Percentiles rank a stretch among this genome's conserved stretches.
Conservation (phyloP, 2,888 invertebrate genomes). For the Julus scanicus region DNA sequence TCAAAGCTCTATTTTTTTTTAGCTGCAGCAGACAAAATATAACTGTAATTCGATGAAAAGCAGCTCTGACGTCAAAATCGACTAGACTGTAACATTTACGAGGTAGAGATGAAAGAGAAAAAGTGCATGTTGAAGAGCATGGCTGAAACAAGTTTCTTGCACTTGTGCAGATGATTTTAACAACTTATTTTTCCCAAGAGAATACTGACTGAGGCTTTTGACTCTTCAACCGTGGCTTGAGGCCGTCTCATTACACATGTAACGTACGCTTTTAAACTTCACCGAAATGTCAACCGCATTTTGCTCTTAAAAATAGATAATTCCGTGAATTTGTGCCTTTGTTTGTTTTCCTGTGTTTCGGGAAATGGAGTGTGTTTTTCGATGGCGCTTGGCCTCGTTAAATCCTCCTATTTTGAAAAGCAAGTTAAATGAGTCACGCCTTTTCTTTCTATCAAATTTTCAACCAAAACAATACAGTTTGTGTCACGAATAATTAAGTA, state of each 20-base stretch:
- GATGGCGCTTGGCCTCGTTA: neutral
- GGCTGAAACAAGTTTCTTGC: too few species aligned
- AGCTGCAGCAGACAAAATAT: too few species aligned
- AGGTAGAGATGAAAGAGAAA: too few species aligned
- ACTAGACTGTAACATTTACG: too few species aligned
- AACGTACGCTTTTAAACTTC: neutral
- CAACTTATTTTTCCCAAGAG: too few species aligned
- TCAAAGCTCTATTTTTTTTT: too few species aligned
- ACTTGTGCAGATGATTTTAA: too few species aligned
- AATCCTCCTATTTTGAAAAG: neutral
- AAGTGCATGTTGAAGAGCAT: too few species aligned
- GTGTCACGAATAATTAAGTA: constrained; percentile 20
- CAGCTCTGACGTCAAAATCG: too few species aligned
- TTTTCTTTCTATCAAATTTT: neutral
- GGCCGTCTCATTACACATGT: neutral
- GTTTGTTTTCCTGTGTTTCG: neutral
- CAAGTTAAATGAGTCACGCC: neutral
- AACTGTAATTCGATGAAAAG: too few species aligned
- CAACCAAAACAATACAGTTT: neutral
- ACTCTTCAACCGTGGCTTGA: too few species aligned
- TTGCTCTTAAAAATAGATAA: neutral
- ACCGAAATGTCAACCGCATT: neutral
- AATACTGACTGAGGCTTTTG: too few species aligned
- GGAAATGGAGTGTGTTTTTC: neutral
- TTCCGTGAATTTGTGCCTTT: neutral